Conservation (phyloP, 2,113 vertebrate genomes). For the Bucco capensis region DNA sequence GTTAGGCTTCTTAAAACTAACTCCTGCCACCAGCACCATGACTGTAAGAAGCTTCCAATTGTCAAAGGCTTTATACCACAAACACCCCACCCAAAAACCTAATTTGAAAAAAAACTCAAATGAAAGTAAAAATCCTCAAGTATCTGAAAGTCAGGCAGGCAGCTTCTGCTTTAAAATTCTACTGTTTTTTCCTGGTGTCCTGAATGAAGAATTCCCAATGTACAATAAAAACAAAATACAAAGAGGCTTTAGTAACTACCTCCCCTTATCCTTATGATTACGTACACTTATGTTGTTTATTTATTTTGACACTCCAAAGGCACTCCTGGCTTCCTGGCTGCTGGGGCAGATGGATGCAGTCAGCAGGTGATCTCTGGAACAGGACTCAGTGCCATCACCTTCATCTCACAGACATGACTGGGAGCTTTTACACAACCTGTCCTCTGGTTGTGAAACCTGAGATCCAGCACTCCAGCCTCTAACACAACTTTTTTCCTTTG, state of each 20-base stretch:
- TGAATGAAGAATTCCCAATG: background rate
- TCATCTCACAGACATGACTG: fast-evolving
- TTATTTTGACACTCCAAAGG: background rate
- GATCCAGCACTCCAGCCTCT: background rate
- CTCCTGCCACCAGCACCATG: background rate
- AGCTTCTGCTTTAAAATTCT: background rate
- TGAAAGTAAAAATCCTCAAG: background rate
- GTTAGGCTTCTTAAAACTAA: background rate
- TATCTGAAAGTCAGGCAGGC: background rate
- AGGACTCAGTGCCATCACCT: fast-evolving
- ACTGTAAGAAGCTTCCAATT: background rate
- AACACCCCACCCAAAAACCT: background rate
- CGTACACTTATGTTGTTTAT: fast-evolving
- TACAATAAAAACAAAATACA: too few species aligned
- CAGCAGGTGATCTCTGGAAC: background rate
- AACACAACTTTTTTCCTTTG: fast-evolving
- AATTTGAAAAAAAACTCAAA: background rate
- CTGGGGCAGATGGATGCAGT: background rate
- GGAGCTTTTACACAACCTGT: background rate
- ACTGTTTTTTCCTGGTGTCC: background rate
- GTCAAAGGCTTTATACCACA: background rate
- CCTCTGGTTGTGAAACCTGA: background rate
- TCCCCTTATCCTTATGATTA: fast-evolving
- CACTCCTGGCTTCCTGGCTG: too few species aligned
- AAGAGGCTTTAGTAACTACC: background rate